Base-by-base conservation (phyloP, 1,140 invertebrate genomes). In the Leguminivora glycinivorella region DNA sequence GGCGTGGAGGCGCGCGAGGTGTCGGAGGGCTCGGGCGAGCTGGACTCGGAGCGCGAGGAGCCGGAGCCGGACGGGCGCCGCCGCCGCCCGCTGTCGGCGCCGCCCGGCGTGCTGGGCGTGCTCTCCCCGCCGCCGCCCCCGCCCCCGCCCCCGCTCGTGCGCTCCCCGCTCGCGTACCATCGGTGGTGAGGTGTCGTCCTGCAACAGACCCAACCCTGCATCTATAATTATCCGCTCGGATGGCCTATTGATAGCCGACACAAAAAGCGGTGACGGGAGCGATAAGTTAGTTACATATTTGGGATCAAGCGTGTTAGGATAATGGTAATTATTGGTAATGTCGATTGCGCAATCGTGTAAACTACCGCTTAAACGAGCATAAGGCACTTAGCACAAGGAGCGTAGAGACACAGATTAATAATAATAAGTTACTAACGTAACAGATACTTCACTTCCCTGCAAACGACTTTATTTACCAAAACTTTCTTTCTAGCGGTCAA, bases 1-100 rank as follows among this genome's bases (percentile, higher is more conserved):
- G 88, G 88, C 70, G 86, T 90, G 69, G 88, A 87, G 58, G 88
- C 87, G 26, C 87, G 85, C 73, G 86, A 88, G 43, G 85, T 88
- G 75, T 89, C 85, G 78, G 85, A 89, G 66, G 84, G 85, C 77
- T 88, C 88, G 2, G 87, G 84, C 63, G 87, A 88, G 73, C 79
- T 84, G 71, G 88, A 85, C 74, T 89, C 83, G 56, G 85, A 87
- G 72, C 84, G 83, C 76, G 84, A 89, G 60, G 83, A 89, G 75
- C 78, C 87, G 24, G 86, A 89, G 73, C 83, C 87, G 22, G 87
- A 89, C 69, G 77, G 79, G 38, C 84, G 81, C 56, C 83, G 82
- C 67, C 84, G 83, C 72, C 82, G 82, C 14, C 78, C 81, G 66
- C 77, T 73, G 70, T 85, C 85, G 19, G 76, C 83, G 34, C 83